phyloP scores from a whole-genome alignment of 2,888 invertebrate genomes.

The Drosophila subsilvestris region DNA sequence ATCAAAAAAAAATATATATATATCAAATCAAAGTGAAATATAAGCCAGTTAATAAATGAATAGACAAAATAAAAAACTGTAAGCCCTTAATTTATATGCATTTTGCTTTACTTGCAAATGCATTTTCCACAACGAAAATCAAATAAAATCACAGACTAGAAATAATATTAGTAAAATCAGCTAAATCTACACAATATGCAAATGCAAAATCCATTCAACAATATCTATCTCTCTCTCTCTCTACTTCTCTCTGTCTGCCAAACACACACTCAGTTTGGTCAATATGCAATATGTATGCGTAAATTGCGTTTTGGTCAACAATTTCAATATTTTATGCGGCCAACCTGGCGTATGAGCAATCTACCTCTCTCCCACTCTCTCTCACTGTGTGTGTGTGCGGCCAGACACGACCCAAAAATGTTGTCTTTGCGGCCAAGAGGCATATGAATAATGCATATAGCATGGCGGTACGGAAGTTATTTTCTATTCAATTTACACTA shows the following conservation, averaged over 20 bases:
- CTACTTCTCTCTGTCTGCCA: not conserved
- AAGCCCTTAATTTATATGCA: conserved; percentile 35
- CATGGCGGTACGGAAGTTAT: conserved; percentile 25
- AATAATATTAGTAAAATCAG: conserved; percentile 23
- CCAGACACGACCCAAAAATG: conserved; percentile 14
- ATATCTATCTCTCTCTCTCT: not conserved
- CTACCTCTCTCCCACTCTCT: not conserved
- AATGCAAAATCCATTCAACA: conserved; percentile 37
- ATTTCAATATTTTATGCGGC: conserved; percentile 48
- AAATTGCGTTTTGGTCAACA: conserved; percentile 46
- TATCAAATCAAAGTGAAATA: conserved; percentile 1
- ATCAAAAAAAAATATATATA: not conserved
- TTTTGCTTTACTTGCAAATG: conserved; percentile 12
- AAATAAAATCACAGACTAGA: conserved; percentile 30
- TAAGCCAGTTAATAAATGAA: conserved; percentile 24
- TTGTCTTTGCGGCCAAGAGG: conserved; percentile 17
- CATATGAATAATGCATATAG: conserved; percentile 29
- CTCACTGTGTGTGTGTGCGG: not conserved
- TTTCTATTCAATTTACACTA: conserved; percentile 45
- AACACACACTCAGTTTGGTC: conserved; percentile 7
- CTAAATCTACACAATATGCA: conserved; percentile 39
- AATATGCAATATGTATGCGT: conserved; percentile 41
- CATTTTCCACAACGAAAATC: conserved; percentile 14
- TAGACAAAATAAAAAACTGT: not conserved
- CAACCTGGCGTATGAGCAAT: conserved; percentile 43